A percentile compares a stretch with the other conserved stretches of the same genome.
These are phyloP conservation scores for Natator depressus DNA, from an alignment of 2,113 vertebrate genomes.

Conservation along the genomic window DNA sequence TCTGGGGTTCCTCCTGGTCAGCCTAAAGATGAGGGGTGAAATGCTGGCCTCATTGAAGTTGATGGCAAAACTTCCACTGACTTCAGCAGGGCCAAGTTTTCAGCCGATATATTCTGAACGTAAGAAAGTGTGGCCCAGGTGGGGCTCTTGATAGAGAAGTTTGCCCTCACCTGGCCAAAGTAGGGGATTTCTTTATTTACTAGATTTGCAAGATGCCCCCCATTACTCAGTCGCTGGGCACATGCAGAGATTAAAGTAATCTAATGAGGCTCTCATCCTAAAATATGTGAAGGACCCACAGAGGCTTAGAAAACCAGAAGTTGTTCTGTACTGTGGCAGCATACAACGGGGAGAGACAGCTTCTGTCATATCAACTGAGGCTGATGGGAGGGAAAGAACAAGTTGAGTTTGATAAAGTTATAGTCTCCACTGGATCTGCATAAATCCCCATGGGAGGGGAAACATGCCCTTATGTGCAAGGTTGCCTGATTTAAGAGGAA, in stretches of 20 bases:
- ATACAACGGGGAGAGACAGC: neutral
- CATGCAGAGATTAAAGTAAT: neutral
- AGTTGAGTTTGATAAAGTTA: neutral
- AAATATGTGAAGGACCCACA: neutral
- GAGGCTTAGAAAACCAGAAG: neutral
- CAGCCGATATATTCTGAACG: neutral
- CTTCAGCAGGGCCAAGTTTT: neutral
- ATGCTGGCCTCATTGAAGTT: neutral
- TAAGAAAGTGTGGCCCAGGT: neutral
- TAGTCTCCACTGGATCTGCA: neutral
- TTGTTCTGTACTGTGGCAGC: neutral
- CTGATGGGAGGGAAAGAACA: neutral
- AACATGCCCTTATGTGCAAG: neutral
- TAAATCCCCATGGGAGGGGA: neutral
- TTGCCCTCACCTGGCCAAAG: neutral
- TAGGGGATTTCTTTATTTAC: neutral
- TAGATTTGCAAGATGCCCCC: neutral
- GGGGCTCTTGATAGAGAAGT: neutral
- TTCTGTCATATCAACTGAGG: neutral
- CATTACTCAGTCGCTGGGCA: neutral
- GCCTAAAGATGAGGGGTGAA: neutral
- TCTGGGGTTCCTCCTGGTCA: neutral
- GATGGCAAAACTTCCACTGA: neutral
- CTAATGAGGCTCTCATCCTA: neutral
- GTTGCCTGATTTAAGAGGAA: neutral